A percentile compares a stretch with the other conserved stretches of the same genome.
phyloP scores from a whole-genome alignment of 2,797 vertebrate genomes.

The Melanotaenia nigrans region DNA sequence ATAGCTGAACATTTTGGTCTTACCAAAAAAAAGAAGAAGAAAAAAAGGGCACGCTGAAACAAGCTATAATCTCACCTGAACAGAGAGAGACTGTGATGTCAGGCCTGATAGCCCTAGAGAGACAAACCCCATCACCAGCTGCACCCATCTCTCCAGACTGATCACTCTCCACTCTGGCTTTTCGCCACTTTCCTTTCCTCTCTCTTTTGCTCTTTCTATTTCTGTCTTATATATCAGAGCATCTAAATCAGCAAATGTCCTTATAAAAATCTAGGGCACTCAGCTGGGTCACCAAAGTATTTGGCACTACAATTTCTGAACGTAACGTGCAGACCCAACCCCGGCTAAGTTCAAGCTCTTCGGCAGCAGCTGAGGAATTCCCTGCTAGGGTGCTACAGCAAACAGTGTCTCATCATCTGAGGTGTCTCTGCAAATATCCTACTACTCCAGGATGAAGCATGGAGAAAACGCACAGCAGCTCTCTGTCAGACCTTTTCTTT shows the following conservation, averaged over 20 bases:
- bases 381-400: slow-evolving; percentile 88
- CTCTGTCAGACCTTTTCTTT: slow-evolving; percentile 4
- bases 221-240: slow-evolving; percentile 32
- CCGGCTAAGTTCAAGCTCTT: slow-evolving; percentile 75
- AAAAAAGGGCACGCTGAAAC: slow-evolving; percentile 28
- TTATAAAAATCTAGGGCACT: slow-evolving; percentile 45
- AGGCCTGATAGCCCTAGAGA: slow-evolving; percentile 62
- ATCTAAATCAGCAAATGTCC: slow-evolving; percentile 54
- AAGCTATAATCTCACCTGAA: slow-evolving; percentile 37
- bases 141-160: slow-evolving; percentile 87
- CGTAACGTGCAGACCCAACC: slow-evolving; percentile 54
- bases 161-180: slow-evolving; percentile 58
- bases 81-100: slow-evolving; percentile 52
- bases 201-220: slow-evolving; percentile 1
- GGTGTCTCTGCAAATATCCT: slow-evolving; percentile 78
- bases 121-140: slow-evolving; percentile 90
- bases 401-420: slow-evolving; percentile 84
- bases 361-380: slow-evolving; percentile 86
- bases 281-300: slow-evolving; percentile 31
- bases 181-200: slow-evolving; percentile 21
- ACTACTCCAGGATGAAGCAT: slow-evolving; percentile 50
- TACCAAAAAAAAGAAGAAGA: not conserved
- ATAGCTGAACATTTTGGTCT: slow-evolving; percentile 30
- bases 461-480: slow-evolving; percentile 30
- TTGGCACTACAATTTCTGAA: slow-evolving; percentile 57